Evolutionary conservation across 2,888 invertebrate genomes (phyloP).

Genomic region (Myathropa florea): DNA sequence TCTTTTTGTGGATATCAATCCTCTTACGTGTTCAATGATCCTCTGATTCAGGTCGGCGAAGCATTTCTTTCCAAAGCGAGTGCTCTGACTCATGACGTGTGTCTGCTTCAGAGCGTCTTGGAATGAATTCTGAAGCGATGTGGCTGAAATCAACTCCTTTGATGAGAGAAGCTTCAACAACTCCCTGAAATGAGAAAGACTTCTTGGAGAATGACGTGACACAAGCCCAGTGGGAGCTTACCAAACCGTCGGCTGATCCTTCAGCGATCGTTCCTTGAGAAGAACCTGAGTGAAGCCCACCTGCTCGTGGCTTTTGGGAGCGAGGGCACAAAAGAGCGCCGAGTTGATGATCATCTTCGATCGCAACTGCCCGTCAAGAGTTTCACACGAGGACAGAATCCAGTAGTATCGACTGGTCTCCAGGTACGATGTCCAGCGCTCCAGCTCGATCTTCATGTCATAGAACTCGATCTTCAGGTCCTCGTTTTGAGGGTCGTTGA

Average conservation of each 20-base stretch:
- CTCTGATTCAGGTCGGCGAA: constrained; percentile 95
- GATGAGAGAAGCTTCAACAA: constrained; percentile 92
- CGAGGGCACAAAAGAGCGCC: constrained; percentile 92
- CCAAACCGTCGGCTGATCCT: constrained; percentile 87
- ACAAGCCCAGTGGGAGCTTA: constrained; percentile 22
- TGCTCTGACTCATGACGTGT: constrained; percentile 87
- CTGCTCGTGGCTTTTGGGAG: constrained; percentile 96
- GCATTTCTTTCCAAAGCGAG: constrained; percentile 89
- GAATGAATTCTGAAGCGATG: constrained; percentile 89
- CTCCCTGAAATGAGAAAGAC: constrained; percentile 37
- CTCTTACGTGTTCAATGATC: constrained; percentile 90
- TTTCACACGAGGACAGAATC: constrained; percentile 90
- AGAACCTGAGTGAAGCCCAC: constrained; percentile 94
- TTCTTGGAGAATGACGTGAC: no score
- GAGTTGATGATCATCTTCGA: constrained; percentile 89
- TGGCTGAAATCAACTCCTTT: constrained; percentile 95
- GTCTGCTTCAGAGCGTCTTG: constrained; percentile 88
- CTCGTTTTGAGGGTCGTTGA: constrained; percentile 85
- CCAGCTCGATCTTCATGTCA: constrained; percentile 91
- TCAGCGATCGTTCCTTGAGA: constrained; percentile 89
- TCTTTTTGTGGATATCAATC: constrained; percentile 79
- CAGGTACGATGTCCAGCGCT: constrained; percentile 92
- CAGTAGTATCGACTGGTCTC: constrained; percentile 95
- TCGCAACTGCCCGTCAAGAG: constrained; percentile 84
- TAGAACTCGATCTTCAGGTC: constrained; percentile 80